phyloP scores from a whole-genome alignment of 1,140 invertebrate genomes.

The Monochamus saltuarius region DNA sequence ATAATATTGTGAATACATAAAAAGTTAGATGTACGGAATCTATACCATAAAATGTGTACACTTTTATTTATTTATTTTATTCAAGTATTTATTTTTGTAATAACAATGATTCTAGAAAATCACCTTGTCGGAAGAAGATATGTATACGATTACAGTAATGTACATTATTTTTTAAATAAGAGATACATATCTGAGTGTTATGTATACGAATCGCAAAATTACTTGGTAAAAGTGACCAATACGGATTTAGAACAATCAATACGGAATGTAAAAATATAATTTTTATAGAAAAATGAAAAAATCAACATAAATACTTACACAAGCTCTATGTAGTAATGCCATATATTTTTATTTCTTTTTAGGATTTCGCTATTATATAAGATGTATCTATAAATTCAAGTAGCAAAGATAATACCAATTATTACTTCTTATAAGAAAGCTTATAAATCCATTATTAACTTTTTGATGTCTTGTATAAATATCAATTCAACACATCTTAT shows the following conservation, averaged over 20 bases:
- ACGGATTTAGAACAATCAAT: background rate
- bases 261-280: background rate
- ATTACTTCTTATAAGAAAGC: conserved; percentile 7
- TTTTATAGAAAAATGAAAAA: background rate
- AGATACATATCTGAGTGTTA: conserved; percentile 2
- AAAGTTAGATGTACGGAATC: background rate
- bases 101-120: background rate
- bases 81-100: conserved; percentile 5
- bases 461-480: conserved; percentile 1
- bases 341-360: too few species aligned
- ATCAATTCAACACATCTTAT: background rate
- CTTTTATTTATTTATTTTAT: conserved; percentile 5
- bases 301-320: background rate
- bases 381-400: background rate
- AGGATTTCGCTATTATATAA: too few species aligned
- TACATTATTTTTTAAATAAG: background rate
- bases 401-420: conserved; percentile 1
- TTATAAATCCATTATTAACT: conserved; percentile 2
- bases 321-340: background rate
- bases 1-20: conserved; percentile 1
- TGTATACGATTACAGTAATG: conserved; percentile 6
- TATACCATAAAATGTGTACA: background rate
- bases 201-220: conserved; percentile 3
- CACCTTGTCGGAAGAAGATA: background rate
- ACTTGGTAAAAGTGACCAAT: background rate